Conservation (phyloP, 1,140 invertebrate species). For the Orussus abietinus region DNA sequence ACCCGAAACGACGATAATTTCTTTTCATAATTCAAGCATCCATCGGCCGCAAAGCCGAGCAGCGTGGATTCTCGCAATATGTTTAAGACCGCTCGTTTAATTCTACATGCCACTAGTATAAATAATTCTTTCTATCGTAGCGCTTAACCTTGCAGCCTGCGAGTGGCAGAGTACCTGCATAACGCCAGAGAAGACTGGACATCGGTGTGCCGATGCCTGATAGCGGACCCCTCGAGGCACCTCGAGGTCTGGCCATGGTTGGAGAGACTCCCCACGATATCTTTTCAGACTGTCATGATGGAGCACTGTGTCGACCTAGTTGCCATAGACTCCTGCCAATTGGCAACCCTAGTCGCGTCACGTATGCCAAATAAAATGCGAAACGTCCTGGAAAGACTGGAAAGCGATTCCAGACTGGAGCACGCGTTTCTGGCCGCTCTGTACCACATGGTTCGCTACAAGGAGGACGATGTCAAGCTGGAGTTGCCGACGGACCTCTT, state of each 20-base stretch:
- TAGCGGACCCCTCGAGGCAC: conserved; percentile 33
- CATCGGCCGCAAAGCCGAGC: too few relatives aligned
- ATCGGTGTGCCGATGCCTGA: conserved; percentile 45
- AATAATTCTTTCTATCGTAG: conserved; percentile 16
- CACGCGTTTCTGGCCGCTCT: conserved; percentile 64
- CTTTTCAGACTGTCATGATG: conserved; percentile 33
- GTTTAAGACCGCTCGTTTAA: too few relatives aligned
- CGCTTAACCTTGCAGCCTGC: conserved; percentile 33
- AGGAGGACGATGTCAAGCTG: conserved; percentile 46
- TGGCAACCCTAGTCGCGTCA: conserved; percentile 32
- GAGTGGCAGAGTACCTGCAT: conserved; percentile 42
- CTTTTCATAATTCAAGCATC: too few relatives aligned
- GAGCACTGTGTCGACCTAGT: conserved; percentile 27
- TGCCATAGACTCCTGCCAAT: conserved; percentile 32
- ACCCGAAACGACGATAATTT: too few relatives aligned
- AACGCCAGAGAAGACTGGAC: conserved; percentile 46
- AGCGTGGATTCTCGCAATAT: too few relatives aligned
- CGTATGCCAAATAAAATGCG: conserved; percentile 30
- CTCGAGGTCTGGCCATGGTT: conserved; percentile 45
- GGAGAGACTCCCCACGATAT: conserved; percentile 36
- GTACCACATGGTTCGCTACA: conserved; percentile 52
- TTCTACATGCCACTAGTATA: conserved; percentile 6
- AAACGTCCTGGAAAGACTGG: conserved; percentile 44
- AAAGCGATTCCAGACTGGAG: conserved; percentile 48
- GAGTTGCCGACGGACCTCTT: conserved; percentile 55